phyloP scores from a whole-genome alignment of 2,888 invertebrate genomes.

The Ennomos quercinarius region DNA sequence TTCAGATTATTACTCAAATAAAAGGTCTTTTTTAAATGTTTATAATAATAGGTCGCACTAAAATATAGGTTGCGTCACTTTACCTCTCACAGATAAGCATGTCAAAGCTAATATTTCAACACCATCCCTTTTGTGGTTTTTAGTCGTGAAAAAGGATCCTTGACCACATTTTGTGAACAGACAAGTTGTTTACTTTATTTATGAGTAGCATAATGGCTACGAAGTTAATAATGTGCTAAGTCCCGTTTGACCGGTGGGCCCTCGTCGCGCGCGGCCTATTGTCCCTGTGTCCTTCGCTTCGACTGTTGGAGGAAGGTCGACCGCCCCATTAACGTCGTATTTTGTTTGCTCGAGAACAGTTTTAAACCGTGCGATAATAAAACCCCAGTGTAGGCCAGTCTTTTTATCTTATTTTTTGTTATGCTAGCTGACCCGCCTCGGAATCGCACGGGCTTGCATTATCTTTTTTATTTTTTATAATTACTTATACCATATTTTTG shows the following conservation, averaged over 20 bases:
- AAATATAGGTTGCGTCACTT: not conserved
- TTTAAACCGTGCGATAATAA: constrained; percentile 45
- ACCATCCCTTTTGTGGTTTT: constrained; percentile 49
- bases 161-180: constrained; percentile 57
- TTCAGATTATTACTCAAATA: too few relatives aligned
- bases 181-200: constrained; percentile 67
- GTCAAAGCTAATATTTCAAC: constrained; percentile 39
- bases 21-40: too few relatives aligned
- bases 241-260: constrained; percentile 60
- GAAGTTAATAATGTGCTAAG: constrained; percentile 57
- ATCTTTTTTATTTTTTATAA: too few relatives aligned
- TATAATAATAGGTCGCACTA: too few relatives aligned
- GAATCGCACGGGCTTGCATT: too few relatives aligned
- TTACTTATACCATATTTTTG: too few relatives aligned
- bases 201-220: constrained; percentile 55
- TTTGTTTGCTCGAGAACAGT: constrained; percentile 47
- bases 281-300: constrained; percentile 75
- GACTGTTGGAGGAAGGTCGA: constrained; percentile 62
- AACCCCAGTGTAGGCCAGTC: constrained; percentile 14
- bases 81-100: constrained; percentile 22
- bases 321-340: constrained; percentile 45
- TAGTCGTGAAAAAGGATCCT: constrained; percentile 56
- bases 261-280: constrained; percentile 61
- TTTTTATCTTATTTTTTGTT: constrained; percentile 17
- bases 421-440: too few relatives aligned